Evolutionary conservation across 2,797 vertebrate genomes (phyloP).

Genomic region (Podargus strigoides): DNA sequence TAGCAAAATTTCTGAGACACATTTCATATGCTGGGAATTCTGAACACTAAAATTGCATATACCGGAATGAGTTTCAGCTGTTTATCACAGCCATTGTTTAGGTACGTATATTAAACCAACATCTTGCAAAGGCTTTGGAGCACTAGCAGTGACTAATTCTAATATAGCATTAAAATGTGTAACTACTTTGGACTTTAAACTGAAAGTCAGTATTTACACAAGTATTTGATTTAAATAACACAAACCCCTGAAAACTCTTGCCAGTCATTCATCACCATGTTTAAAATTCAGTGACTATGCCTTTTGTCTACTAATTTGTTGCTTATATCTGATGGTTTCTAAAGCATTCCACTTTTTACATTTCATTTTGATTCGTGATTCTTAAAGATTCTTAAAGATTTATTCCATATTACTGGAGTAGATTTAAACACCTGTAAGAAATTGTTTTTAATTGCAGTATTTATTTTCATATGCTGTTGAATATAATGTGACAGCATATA

Average conservation of each 20-base stretch:
- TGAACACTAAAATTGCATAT: neutral
- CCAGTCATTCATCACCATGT: neutral
- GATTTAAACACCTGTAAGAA: neutral
- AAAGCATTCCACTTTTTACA: neutral
- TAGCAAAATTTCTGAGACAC: neutral
- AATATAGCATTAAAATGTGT: neutral
- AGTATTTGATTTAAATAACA: neutral
- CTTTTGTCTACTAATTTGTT: neutral
- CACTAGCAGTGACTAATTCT: neutral
- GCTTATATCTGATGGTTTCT: neutral
- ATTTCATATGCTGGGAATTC: neutral
- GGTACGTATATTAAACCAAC: neutral
- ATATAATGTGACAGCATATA: neutral
- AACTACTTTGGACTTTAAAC: neutral
- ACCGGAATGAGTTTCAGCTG: neutral
- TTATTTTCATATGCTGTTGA: neutral
- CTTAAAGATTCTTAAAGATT: neutral
- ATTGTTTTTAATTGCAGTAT: neutral
- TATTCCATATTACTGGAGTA: neutral
- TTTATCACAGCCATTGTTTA: neutral
- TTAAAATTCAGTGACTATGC: neutral
- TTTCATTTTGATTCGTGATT: neutral
- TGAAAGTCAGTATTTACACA: neutral
- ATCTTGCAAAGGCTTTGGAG: neutral
- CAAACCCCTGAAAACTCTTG: neutral